Conservation (phyloP, 2,113 vertebrate species). For the Aldabrachelys gigantea region DNA sequence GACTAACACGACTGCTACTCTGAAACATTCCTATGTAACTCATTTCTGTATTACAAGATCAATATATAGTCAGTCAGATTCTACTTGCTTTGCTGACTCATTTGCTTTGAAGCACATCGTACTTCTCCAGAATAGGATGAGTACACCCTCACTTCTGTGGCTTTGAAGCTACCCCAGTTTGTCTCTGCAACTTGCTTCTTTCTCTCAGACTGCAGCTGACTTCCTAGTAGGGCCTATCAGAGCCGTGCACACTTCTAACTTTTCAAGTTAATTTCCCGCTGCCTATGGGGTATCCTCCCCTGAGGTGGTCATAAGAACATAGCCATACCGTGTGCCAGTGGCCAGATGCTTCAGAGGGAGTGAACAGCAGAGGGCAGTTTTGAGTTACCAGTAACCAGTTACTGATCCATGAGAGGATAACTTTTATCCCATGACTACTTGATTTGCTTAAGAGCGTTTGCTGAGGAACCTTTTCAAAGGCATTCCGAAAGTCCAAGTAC, state of each 20-base stretch:
- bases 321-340: background rate
- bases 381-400: background rate
- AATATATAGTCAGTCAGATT: fast-evolving
- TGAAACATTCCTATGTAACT: too few species aligned
- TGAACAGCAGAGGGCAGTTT: background rate
- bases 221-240: background rate
- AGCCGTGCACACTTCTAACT: fast-evolving
- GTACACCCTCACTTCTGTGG: background rate
- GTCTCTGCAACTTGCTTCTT: background rate
- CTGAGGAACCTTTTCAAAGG: background rate
- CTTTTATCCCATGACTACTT: background rate
- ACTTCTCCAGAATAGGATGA: fast-evolving
- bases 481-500: background rate
- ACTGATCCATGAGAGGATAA: background rate
- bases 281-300: background rate
- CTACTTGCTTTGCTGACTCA: background rate
- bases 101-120: too few species aligned
- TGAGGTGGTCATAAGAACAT: background rate
- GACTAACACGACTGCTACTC: too few species aligned
- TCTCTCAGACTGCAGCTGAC: background rate
- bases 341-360: background rate
- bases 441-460: background rate
- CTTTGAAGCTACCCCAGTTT: background rate
- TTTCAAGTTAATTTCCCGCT: background rate
- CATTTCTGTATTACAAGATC: background rate